A percentile compares a stretch with the other conserved stretches of the same genome.
Conservation (phyloP, 1,140 invertebrate species). For the Diploscapter pachys region DNA sequence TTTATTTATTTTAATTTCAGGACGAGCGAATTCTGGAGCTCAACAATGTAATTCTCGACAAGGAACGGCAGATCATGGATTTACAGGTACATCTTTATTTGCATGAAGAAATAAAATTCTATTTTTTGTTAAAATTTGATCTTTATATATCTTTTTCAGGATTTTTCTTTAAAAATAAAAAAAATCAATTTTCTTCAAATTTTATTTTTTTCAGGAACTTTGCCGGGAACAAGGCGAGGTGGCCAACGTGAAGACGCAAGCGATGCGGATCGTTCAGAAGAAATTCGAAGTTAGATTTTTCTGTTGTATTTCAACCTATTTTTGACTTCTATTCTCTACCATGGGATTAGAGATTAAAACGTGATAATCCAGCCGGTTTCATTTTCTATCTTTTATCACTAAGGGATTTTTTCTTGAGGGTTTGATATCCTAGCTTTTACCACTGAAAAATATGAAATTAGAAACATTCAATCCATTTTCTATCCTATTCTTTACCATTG, state of each 20-base stretch:
- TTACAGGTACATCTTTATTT: conserved; percentile 26
- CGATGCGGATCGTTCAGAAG: conserved; percentile 39
- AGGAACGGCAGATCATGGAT: conserved; percentile 40
- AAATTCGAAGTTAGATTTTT: conserved; percentile 35
- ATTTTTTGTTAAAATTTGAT: conserved; percentile 1
- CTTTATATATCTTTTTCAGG: background rate
- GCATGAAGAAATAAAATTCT: background rate
- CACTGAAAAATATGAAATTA: too few species aligned
- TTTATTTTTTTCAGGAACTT: conserved; percentile 33
- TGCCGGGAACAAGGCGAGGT: conserved; percentile 39
- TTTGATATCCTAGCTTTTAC: too few species aligned
- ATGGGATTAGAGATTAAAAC: too few species aligned
- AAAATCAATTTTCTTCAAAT: conserved; percentile 2
- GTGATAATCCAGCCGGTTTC: too few species aligned
- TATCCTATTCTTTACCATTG: background rate
- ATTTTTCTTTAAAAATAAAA: background rate
- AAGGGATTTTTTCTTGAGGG: too few species aligned
- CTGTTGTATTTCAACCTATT: background rate
- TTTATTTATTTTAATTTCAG: background rate
- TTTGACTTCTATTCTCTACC: too few species aligned
- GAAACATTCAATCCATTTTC: too few species aligned
- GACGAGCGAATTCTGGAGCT: conserved; percentile 39
- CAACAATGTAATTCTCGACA: conserved; percentile 42
- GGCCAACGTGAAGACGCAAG: conserved; percentile 36
- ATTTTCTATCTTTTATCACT: too few species aligned